Conservation (phyloP, 1,140 invertebrate species). For the Pogonomyrmex californicus region DNA sequence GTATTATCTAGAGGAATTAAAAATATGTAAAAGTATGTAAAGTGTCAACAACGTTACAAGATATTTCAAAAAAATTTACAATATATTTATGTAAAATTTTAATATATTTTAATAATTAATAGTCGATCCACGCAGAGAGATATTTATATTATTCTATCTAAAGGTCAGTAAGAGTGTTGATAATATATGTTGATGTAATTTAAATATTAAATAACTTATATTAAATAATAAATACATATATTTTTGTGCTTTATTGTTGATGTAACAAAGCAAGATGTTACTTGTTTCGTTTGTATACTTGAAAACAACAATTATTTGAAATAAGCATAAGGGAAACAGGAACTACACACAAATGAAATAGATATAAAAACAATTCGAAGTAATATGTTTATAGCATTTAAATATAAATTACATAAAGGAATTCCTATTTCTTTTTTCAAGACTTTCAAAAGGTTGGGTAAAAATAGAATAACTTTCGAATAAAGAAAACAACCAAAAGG, state of each 20-base stretch:
- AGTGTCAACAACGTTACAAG: background rate
- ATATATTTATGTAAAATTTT: background rate
- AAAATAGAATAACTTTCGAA: background rate
- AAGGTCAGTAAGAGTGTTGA: constrained; percentile 63
- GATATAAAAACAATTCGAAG: background rate
- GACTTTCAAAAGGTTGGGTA: background rate
- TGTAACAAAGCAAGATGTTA: background rate
- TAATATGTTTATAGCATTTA: background rate
- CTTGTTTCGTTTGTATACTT: background rate
- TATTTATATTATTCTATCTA: constrained; percentile 58
- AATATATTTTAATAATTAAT: constrained; percentile 13
- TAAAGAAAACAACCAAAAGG: background rate
- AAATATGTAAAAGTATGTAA: background rate
- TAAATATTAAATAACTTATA: constrained; percentile 60
- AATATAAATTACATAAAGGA: no score
- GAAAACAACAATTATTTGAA: background rate
- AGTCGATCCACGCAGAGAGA: constrained; percentile 17
- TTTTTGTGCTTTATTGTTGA: constrained; percentile 31
- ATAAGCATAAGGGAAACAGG: background rate
- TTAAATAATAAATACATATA: constrained; percentile 63
- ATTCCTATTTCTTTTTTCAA: background rate
- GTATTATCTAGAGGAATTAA: background rate
- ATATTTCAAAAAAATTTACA: background rate
- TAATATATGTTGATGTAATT: constrained; percentile 35
- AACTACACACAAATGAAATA: background rate